These are phyloP conservation scores for Camponotus vicinus DNA, from an alignment of 1,140 invertebrate genomes.

Conservation along the genomic window DNA sequence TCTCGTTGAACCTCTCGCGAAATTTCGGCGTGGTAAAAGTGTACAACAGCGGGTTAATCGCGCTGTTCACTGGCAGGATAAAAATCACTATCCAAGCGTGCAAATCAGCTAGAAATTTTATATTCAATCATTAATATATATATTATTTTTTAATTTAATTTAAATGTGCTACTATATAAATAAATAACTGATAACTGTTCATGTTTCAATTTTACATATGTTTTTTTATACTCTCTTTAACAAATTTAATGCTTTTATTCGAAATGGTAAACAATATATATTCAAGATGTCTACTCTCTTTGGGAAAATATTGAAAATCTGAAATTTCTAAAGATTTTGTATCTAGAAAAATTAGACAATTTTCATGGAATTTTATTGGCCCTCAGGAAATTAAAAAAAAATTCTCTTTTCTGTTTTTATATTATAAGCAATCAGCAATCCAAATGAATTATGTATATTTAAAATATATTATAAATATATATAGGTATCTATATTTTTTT, in stretches of 20 bases:
- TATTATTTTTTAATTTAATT: not conserved
- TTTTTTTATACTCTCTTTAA: not conserved
- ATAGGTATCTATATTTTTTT: too few species aligned
- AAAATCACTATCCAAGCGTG: conserved; percentile 93
- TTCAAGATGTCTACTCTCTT: too few species aligned
- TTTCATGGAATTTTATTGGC: too few species aligned
- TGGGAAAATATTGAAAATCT: too few species aligned
- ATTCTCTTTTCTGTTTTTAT: too few species aligned
- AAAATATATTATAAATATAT: too few species aligned
- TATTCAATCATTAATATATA: not conserved
- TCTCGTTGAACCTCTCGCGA: conserved; percentile 84
- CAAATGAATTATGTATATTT: too few species aligned
- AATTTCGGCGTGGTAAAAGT: conserved; percentile 92
- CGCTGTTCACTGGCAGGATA: conserved; percentile 92
- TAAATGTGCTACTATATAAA: not conserved
- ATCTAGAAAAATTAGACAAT: too few species aligned
- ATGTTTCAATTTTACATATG: not conserved
- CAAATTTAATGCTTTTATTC: not conserved
- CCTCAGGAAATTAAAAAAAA: too few species aligned
- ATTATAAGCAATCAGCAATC: too few species aligned
- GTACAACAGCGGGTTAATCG: conserved; percentile 92
- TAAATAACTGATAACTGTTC: not conserved
- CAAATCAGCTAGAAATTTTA: conserved; percentile 86
- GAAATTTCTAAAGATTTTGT: too few species aligned
- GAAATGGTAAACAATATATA: too few species aligned